Evolutionary conservation across 64 coral and sea anemone genomes (phyloP).

Genomic region (Stichodactyla mertensii): DNA sequence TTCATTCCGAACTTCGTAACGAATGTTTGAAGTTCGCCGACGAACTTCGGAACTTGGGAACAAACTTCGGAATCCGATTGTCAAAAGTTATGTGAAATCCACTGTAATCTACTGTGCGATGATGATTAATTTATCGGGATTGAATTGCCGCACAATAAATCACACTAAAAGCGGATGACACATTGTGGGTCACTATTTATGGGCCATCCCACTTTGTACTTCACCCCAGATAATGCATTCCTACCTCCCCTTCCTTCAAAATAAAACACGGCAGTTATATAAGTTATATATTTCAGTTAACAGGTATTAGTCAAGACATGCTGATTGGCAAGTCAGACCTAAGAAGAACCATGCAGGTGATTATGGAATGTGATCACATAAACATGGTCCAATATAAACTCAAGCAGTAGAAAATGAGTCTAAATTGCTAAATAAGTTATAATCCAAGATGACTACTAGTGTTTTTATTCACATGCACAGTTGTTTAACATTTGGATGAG

Average conservation of each 20-base stretch:
- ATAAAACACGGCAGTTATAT: background rate
- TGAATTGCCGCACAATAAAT: no score
- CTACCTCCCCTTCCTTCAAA: background rate
- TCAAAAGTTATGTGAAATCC: no score
- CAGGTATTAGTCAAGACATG: constrained; percentile 48
- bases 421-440: background rate
- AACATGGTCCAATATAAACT: background rate
- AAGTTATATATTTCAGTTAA: constrained; percentile 13
- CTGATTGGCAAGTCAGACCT: constrained; percentile 40
- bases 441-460: background rate
- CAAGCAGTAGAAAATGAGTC: background rate
- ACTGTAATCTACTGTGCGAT: no score
- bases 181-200: no score
- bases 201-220: no score
- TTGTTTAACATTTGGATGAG: constrained; percentile 37
- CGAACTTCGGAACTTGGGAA: no score
- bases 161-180: no score
- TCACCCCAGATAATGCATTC: no score
- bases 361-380: background rate
- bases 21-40: no score
- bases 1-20: no score
- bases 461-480: background rate
- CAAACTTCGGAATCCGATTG: no score
- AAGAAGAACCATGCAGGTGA: constrained; percentile 35
- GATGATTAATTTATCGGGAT: no score